Base-by-base conservation (phyloP, 2,888 invertebrate genomes). In the Euclidia mi region DNA sequence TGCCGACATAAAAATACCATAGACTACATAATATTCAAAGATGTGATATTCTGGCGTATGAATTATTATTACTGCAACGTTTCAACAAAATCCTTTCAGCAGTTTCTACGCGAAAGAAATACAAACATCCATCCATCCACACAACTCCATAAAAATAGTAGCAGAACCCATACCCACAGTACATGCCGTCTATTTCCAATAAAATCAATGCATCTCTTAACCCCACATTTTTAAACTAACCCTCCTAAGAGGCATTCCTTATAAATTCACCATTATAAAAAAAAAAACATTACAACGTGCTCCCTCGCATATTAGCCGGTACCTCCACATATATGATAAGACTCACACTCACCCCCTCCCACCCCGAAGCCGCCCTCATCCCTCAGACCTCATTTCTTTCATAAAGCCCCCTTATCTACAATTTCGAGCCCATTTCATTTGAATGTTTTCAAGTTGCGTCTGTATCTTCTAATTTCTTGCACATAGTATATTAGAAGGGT, bases 371-470 rank as follows among this genome's bases (percentile, higher is more conserved):
- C 41, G 52, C 47, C 43, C 64, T 56, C 70, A 56, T 37, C 57
- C 57, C 63, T 56, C 61, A 38, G 72, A 69, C 84, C 82, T 83
- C 82, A 85, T 90, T 87, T 85, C 87, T 79, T 84, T 84, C 85
- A 86, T 88, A 89, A 84, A 88, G 85, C 88, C 84, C 84, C 80
- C 87, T 90, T 92, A 92, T 92, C 90, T 89, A 83, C 85, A 87
- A 91, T 90, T 91, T 92, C 90, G 85, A 85, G 87, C 87, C 90
- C 91, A 92, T 92, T 92, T 89, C 90, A 89, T 91, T 91, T 92
- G 91, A 91, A 89, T 90, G 87, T 85, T 81, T 73, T 74, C 76
- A 55, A 53, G 82, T 78, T 82, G 87, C 84, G 85, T 84, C 82
- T 85, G 84, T 86, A 87, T 85, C 66, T 75, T 75, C 58, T 74